A percentile compares a stretch with the other conserved stretches of the same genome.
These are phyloP conservation scores for Limnephilus marmoratus DNA, from an alignment of 2,888 invertebrate genomes.

Conservation along the genomic window DNA sequence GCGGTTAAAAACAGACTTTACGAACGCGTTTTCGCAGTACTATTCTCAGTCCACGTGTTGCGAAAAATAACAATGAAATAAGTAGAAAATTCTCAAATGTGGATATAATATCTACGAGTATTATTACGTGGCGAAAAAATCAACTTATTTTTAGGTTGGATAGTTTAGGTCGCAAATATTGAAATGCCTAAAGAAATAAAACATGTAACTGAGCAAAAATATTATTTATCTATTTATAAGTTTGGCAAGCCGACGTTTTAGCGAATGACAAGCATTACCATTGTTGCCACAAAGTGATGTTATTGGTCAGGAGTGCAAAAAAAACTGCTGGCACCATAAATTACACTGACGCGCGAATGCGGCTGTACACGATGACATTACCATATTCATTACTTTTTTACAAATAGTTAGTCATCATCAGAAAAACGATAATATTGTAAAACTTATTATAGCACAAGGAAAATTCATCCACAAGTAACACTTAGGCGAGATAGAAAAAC, in stretches of 20 bases:
- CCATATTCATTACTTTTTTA: neutral
- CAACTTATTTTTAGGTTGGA: neutral
- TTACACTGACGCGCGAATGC: neutral
- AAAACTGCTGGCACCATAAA: neutral
- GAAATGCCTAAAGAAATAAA: neutral
- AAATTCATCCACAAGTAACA: neutral
- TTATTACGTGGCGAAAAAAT: neutral
- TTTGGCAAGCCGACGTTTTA: neutral
- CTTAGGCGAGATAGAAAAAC: neutral
- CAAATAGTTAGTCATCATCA: neutral
- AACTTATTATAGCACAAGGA: neutral
- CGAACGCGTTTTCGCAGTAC: neutral
- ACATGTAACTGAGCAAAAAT: neutral
- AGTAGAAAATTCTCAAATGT: neutral
- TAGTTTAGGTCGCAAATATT: neutral
- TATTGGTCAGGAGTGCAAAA: neutral
- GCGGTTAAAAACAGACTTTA: neutral
- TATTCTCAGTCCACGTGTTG: neutral
- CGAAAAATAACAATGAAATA: neutral
- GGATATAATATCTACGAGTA: neutral
- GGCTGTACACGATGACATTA: neutral
- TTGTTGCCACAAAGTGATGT: neutral
- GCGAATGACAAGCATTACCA: neutral
- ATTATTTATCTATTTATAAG: neutral
- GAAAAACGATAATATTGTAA: neutral